These are phyloP conservation scores for Theretra japonica DNA, from an alignment of 2,888 invertebrate species.

Conservation along the genomic window DNA sequence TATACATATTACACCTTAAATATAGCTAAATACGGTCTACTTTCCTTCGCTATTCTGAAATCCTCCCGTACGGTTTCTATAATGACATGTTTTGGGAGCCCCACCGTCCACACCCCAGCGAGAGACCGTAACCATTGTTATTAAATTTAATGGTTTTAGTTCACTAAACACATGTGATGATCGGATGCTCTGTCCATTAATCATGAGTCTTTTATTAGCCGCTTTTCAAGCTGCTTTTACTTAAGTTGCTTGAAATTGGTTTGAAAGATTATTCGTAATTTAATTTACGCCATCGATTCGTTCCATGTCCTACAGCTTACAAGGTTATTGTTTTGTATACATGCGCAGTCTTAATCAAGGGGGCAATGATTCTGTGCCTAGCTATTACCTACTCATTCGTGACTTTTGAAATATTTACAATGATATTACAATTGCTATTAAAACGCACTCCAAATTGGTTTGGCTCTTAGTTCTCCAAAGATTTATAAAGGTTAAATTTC, in stretches of 20 bases:
- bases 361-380: too few species aligned
- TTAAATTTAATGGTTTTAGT: slow-evolving; percentile 12
- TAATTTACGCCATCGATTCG: too few species aligned
- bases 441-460: too few species aligned
- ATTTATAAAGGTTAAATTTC: neutral
- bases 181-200: neutral
- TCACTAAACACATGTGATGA: slow-evolving; percentile 1
- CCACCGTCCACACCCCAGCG: neutral
- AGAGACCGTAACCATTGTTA: neutral
- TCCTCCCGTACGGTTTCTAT: slow-evolving; percentile 8
- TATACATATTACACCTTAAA: neutral
- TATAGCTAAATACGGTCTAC: neutral
- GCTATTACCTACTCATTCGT: too few species aligned
- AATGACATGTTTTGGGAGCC: neutral
- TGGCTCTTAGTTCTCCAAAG: too few species aligned
- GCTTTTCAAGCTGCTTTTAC: neutral
- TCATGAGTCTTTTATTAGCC: neutral
- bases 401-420: too few species aligned
- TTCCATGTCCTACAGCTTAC: too few species aligned
- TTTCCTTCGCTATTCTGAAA: neutral
- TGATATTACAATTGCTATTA: too few species aligned
- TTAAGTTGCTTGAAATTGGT: neutral
- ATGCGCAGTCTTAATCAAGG: too few species aligned
- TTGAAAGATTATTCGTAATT: neutral
- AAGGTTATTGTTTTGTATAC: too few species aligned